Base-by-base conservation (phyloP, 2,888 invertebrate species). In the Caenorhabditis wallacei region DNA sequence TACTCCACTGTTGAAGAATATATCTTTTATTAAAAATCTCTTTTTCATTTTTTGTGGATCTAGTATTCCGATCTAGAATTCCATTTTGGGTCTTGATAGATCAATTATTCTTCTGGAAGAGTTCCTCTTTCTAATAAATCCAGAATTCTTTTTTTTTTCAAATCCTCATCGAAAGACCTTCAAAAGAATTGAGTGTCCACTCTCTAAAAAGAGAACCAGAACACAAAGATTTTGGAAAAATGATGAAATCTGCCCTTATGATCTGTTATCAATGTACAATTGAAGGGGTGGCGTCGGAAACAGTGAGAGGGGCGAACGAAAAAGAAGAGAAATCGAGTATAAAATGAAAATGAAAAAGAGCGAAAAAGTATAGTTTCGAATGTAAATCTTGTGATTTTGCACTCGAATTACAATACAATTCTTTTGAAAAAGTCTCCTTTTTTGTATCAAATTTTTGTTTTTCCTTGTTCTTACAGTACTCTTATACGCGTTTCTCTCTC, bases 161-260 rank as follows among this genome's bases (percentile, higher is more conserved):
- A n/a, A n/a, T n/a, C n/a, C n/a, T n/a, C n/a, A n/a, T n/a, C n/a
- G n/a, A n/a, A n/a, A n/a, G n/a, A n/a, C n/a, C n/a, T n/a, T n/a
- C n/a, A n/a, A n/a, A n/a, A n/a, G n/a, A n/a, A n/a, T n/a, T n/a
- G n/a, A n/a, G 10, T n/a, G 40, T 59, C 37, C 61, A 61, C 40
- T 43, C 13, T 59, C 18, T 8, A 43, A 64, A 43, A 53, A 53
- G 22, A 66, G 22, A 54, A 54, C 7, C 18, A 61, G 43, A 61
- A 61, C 26, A 22, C 59, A 61, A 48, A 71, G 48, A 54, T 74
- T 68, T 68, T 59, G 57, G 68, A 76, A 76, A 69, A 76, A 76
- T 76, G 76, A 76, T 61, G 76, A 76, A 76, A 76, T 76, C 68
- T 76, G 53, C 35, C 53, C 66, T 30, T 66, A 66, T 66, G 66